Evolutionary conservation across 2,113 vertebrate genomes (phyloP), one percentile per base, ranked within the genome.

Genomic region (Merops nubicus): DNA sequence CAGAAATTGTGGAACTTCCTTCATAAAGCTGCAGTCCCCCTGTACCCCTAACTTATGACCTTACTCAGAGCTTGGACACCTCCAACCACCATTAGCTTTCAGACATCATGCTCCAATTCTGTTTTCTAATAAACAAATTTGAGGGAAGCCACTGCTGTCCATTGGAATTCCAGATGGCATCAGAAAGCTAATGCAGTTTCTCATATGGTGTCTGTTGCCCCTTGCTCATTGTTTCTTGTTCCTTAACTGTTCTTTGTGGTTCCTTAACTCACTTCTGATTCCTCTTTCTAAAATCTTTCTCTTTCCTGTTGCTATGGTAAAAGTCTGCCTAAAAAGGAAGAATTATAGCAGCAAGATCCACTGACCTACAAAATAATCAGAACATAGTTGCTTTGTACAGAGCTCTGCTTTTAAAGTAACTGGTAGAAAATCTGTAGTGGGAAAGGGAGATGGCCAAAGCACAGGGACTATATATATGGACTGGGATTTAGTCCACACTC

Each of bases 261-360:
- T 70, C 67, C 26, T 51, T 70, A 70, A 70, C 68, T 70, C 47
- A 38, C 68, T 70, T 70, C 47, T 51, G 34, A 81, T 75, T 96
- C 64, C 34, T 89, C 8, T 91, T 95, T 85, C 51, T 81, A 78
- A 89, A 92, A 72, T 92, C 76, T 80, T 95, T 84, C 73, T 88
- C 36, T 33, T 85, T 89, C 40, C 57, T 94, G 96, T 96, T 96
- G 80, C 96, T 97, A 95, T 96, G 96, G 96, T 89, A 85, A 95
- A 96, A 94, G 45, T 51, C 33, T 68, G 40, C 48, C 65, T 81
- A 73, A 91, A 95, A 92, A 81, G 36, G 57, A 85, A 57, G 73
- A 94, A 75, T 86, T 92, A 78, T 17, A 91, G 69, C 73, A 91
- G 86, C 29, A 48, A 91, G 79, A 82, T 94, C 88, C 68, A 93